Conservation (phyloP, 2,797 vertebrate genomes). For the Scolopax bukidnonensis region DNA sequence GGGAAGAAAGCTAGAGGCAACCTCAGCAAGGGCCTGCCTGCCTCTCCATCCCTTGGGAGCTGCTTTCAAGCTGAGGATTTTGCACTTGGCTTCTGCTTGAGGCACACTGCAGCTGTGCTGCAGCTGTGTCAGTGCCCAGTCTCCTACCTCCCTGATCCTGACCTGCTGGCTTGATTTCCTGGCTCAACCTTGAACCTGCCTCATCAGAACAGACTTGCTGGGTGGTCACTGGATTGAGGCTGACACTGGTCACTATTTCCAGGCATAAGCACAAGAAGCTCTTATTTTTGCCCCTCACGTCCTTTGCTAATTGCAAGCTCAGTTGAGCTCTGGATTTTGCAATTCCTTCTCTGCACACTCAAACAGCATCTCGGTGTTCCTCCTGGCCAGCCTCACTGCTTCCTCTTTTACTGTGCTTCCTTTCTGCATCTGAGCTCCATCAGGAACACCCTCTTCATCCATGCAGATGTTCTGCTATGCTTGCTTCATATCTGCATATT, state of each 20-base stretch:
- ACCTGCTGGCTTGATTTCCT: not conserved
- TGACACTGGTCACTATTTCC: not conserved
- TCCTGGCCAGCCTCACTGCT: not conserved
- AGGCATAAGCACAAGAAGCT: not conserved
- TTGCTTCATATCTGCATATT: not conserved
- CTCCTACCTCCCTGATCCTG: not conserved
- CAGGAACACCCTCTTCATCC: not conserved
- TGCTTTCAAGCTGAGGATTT: not conserved
- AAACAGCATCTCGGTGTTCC: not conserved
- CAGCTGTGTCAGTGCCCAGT: not conserved
- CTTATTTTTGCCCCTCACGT: not conserved
- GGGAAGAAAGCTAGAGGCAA: not conserved
- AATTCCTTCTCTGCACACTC: not conserved
- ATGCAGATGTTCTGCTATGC: not conserved
- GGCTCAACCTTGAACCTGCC: not conserved
- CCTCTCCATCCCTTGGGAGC: not conserved
- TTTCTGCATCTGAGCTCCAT: rapidly evolving
- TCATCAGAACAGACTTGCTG: not conserved
- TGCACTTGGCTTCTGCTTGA: not conserved
- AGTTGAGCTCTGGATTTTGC: not conserved
- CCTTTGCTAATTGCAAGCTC: not conserved
- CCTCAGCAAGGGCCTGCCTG: not conserved
- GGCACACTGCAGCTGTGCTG: not conserved
- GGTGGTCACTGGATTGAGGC: not conserved
- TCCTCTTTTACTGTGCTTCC: not conserved